These are phyloP conservation scores for Octomys mimax DNA, from an alignment of 2,797 vertebrate genomes.

Conservation along the genomic window DNA sequence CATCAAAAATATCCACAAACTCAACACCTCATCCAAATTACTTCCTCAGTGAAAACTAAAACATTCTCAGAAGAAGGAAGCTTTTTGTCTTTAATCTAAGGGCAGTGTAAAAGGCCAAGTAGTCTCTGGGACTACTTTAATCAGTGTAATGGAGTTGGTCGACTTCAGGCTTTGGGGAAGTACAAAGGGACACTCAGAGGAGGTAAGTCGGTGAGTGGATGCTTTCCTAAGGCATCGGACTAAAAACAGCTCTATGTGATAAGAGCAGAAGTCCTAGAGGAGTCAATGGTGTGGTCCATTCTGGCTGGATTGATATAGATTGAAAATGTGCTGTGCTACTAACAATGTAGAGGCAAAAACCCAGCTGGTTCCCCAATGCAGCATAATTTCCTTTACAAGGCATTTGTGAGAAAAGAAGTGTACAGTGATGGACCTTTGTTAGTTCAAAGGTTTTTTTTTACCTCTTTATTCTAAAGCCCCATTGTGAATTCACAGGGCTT, in stretches of 20 bases:
- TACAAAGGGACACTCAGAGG: conserved; percentile 97
- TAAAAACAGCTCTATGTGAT: conserved; percentile 86
- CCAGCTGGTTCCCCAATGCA: conserved; percentile 89
- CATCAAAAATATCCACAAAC: conserved; percentile 63
- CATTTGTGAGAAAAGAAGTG: conserved; percentile 93
- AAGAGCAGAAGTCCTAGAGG: conserved; percentile 87
- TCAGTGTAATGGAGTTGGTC: conserved; percentile 98
- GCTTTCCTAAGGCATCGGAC: conserved; percentile 91
- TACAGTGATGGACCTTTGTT: conserved; percentile 97
- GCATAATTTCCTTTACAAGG: conserved; percentile 93
- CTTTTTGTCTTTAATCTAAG: conserved; percentile 97
- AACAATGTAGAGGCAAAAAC: conserved; percentile 87
- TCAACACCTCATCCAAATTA: conserved; percentile 69
- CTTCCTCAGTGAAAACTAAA: conserved; percentile 51
- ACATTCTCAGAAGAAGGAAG: conserved; percentile 88
- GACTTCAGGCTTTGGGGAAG: conserved; percentile 91
- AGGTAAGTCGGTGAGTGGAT: conserved; percentile 90
- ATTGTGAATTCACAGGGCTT: conserved; percentile 98
- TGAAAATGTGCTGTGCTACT: conserved; percentile 80
- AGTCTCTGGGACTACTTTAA: conserved; percentile 95
- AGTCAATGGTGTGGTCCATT: conserved; percentile 84
- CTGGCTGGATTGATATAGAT: conserved; percentile 79
- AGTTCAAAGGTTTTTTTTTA: conserved; percentile 98
- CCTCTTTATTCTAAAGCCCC: conserved; percentile 98
- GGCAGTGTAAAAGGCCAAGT: conserved; percentile 92